phyloP scores from a whole-genome alignment of 2,888 invertebrate species.

The Bombylius discolor region DNA sequence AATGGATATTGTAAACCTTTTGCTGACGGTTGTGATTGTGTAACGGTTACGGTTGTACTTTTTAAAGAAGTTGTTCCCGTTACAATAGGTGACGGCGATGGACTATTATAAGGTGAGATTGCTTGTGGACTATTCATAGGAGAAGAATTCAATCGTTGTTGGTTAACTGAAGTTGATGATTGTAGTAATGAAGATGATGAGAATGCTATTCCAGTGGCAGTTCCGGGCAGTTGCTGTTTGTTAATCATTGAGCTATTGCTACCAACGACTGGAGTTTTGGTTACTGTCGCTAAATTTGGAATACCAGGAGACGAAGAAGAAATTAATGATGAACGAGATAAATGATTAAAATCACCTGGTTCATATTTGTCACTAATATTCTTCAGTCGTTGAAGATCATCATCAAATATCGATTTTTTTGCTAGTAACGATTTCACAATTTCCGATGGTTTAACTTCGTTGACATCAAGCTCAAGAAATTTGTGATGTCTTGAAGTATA shows the following conservation, averaged over 20 bases:
- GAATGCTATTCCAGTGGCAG: neutral
- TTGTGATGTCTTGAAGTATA: conserved; percentile 51
- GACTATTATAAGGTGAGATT: conserved; percentile 35
- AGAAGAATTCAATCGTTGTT: conserved; percentile 32
- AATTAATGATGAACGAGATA: conserved; percentile 9
- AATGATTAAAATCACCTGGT: conserved; percentile 35
- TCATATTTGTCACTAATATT: conserved; percentile 75
- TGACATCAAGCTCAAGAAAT: conserved; percentile 64
- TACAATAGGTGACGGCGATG: conserved; percentile 30
- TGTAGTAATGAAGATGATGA: neutral
- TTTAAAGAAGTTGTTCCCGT: neutral
- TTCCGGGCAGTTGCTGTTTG: conserved; percentile 4
- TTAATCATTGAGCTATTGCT: conserved; percentile 10
- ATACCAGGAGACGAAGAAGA: conserved; percentile 25
- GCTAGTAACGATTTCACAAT: conserved; percentile 86
- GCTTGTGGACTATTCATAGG: conserved; percentile 37
- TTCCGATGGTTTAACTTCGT: conserved; percentile 80
- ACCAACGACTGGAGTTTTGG: conserved; percentile 25
- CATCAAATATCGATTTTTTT: conserved; percentile 89
- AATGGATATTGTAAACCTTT: conserved; percentile 59
- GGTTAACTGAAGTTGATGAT: conserved; percentile 12
- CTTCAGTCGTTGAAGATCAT: conserved; percentile 84
- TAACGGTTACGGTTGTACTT: neutral
- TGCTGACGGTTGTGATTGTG: conserved; percentile 20
- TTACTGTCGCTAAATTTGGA: conserved; percentile 30